Percentiles rank a stretch among this genome's conserved stretches.
Evolutionary conservation across 2,888 invertebrate species (phyloP).

Genomic region (Phyllotreta striolata): DNA sequence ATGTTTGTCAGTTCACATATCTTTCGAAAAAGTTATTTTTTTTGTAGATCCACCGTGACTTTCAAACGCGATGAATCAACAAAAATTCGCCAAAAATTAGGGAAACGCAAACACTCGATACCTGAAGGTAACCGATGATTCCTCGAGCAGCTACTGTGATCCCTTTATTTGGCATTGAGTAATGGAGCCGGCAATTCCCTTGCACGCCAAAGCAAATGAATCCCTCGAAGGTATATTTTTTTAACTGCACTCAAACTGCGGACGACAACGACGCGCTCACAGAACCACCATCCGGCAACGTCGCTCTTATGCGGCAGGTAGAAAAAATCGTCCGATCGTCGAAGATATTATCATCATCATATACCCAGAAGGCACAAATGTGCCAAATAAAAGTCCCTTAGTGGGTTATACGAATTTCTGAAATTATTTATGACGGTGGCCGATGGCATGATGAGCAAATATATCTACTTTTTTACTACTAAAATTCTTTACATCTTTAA

Average conservation of each 20-base stretch:
- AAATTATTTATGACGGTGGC: no score
- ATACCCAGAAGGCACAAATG: conserved; percentile 16
- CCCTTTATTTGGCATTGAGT: conserved; percentile 45
- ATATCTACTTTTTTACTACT: no score
- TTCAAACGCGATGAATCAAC: conserved; percentile 39
- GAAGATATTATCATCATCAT: conserved; percentile 7
- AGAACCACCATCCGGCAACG: conserved; percentile 39
- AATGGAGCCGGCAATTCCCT: conserved; percentile 43
- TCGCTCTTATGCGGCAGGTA: conserved; percentile 33
- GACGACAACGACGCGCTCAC: conserved; percentile 9
- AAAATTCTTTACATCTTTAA: no score
- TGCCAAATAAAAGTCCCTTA: conserved; percentile 20
- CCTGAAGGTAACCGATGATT: conserved; percentile 43
- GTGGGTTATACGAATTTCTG: conserved; percentile 16
- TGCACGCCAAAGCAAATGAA: conserved; percentile 39
- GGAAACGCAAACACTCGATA: conserved; percentile 30
- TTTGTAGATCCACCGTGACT: no score
- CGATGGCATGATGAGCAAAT: no score
- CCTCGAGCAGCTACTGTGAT: conserved; percentile 47
- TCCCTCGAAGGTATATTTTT: conserved; percentile 26
- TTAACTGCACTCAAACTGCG: neutral
- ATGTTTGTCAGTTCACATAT: no score
- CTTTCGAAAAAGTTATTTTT: no score
- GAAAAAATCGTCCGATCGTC: conserved; percentile 31
- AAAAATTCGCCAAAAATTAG: conserved; percentile 20